These are phyloP conservation scores for Halocaridina rubra DNA, from an alignment of 2,888 invertebrate species.

Conservation along the genomic window DNA sequence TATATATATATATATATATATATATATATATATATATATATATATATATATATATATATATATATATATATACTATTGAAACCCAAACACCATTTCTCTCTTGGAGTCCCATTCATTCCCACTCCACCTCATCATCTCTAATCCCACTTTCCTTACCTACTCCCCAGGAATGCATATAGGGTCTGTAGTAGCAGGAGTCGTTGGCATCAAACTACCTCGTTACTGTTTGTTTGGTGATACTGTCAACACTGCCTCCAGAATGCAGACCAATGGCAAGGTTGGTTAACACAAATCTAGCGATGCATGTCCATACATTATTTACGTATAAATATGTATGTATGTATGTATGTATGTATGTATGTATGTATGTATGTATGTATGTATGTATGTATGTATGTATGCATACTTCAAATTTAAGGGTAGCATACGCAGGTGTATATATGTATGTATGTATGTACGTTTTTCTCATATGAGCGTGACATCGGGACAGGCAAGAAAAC, in stretches of 20 bases:
- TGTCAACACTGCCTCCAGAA: constrained; percentile 88
- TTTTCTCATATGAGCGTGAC: no score
- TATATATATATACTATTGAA: not conserved
- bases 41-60: not conserved
- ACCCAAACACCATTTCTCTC: not conserved
- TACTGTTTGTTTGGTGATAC: constrained; percentile 94
- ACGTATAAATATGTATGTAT: not conserved
- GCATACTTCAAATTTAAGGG: no score
- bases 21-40: not conserved
- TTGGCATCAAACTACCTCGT: constrained; percentile 92
- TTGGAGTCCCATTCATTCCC: not conserved
- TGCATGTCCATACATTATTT: not conserved
- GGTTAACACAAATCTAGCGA: not conserved
- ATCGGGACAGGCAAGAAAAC: no score
- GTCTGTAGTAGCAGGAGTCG: constrained; percentile 93
- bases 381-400: not conserved
- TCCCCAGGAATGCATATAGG: constrained; percentile 78
- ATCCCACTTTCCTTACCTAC: not conserved
- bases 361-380: constrained; percentile 2
- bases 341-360: constrained; percentile 8
- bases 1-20: not conserved
- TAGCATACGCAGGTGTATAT: no score
- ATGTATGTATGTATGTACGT: not conserved
- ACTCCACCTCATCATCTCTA: no score
- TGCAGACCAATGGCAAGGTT: constrained; percentile 72